These are phyloP conservation scores for Hecatera dysodea DNA, from an alignment of 2,888 invertebrate species.

Conservation along the genomic window DNA sequence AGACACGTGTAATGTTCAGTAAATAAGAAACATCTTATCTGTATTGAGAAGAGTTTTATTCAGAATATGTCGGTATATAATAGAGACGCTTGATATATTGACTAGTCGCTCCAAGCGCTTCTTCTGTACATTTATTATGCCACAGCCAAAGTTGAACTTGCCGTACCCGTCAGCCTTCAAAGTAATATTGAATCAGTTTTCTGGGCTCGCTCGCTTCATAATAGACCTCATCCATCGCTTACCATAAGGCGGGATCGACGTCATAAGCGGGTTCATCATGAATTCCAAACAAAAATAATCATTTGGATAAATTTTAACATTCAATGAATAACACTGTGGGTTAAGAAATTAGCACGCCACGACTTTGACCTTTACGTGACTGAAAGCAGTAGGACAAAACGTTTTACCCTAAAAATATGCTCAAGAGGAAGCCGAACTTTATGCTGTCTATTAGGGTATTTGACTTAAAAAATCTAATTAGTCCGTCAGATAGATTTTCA, in stretches of 20 bases:
- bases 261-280: neutral
- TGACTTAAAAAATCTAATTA: no score
- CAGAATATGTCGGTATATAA: neutral
- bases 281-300: neutral
- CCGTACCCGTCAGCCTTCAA: neutral
- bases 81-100: neutral
- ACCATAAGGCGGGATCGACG: neutral
- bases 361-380: conserved; percentile 28
- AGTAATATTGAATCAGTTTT: neutral
- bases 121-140: neutral
- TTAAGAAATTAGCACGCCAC: conserved; percentile 3
- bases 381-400: neutral
- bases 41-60: neutral
- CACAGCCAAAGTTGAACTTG: neutral
- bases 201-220: neutral
- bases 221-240: neutral
- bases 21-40: conserved; percentile 1
- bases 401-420: conserved; percentile 3
- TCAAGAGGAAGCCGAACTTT: neutral
- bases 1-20: conserved; percentile 13
- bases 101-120: neutral
- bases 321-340: neutral
- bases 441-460: no score
- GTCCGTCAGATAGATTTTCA: no score
- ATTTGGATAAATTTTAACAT: conserved; percentile 9